A percentile compares a stretch with the other conserved stretches of the same genome.
phyloP scores from a whole-genome alignment of 2,888 invertebrate genomes.

The Pardosa pseudoannulata region DNA sequence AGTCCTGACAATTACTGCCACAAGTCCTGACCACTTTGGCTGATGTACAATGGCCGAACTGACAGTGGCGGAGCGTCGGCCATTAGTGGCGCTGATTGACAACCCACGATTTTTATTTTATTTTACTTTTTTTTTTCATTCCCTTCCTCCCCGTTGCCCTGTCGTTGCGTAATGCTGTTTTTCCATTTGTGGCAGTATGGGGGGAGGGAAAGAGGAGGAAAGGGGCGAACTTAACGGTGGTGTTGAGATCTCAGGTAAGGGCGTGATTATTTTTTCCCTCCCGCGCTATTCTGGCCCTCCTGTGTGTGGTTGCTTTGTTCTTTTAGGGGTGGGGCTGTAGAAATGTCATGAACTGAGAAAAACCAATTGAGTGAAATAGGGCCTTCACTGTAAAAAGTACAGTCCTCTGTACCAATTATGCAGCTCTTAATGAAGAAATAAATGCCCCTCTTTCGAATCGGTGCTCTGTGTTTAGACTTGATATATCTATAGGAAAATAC shows the following conservation, averaged over 20 bases:
- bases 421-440: too few species aligned
- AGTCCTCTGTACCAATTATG: too few species aligned
- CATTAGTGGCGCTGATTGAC: conserved; percentile 68
- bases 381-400: too few species aligned
- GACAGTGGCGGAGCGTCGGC: conserved; percentile 64
- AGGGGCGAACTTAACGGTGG: neutral
- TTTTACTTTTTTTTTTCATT: too few species aligned
- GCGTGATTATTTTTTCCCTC: neutral
- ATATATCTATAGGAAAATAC: too few species aligned
- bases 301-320: neutral
- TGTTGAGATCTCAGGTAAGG: conserved; percentile 3
- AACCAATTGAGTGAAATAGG: too few species aligned
- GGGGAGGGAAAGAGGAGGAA: conserved; percentile 4
- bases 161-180: conserved; percentile 57
- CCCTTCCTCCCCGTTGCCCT: conserved; percentile 9
- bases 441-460: too few species aligned
- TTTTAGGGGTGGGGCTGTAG: neutral
- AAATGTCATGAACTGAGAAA: too few species aligned
- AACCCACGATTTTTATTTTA: conserved; percentile 16
- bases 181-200: conserved; percentile 58
- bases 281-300: neutral
- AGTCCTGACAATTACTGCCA: conserved; percentile 62
- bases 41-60: conserved; percentile 57
- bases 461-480: too few species aligned
- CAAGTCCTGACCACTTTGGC: conserved; percentile 61